Evolutionary conservation across 2,888 invertebrate genomes (phyloP), one percentile per base, ranked within the genome.

Genomic region (Cephalotes varians): DNA sequence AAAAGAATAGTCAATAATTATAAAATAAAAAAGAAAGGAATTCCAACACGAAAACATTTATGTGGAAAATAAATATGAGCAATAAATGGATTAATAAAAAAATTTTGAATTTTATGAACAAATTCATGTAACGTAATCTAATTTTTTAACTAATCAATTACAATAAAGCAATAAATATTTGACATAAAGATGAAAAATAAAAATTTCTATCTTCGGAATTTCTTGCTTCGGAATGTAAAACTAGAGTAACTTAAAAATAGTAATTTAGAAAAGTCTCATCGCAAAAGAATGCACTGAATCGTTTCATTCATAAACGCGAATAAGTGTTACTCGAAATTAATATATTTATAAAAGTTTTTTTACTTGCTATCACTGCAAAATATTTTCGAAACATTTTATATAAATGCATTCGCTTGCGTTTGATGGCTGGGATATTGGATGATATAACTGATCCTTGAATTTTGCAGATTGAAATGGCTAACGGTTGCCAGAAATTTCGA

Each of bases 401-500:
- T 82, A 79, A 54, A 81, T 81, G 85, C 74, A 83, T 81, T 83
- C 64, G 77, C 82, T 76, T 76, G 51, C 64, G 31, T 28, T 74
- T 81, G 69, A 31, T 69, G 74, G 51, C 25, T 54, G 77, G 69
- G 73, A 86, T 85, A 88, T 88, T 83, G 81, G 82, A 37, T 71
- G 84, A 83, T 82, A 79, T 77, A 64, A 83, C 83, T 86, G 83
- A 83, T 54, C 82, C 85, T 83, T 84, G 86, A 89, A 84, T 88
- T 83, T 85, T 83, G 65, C 83, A 85, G 82, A 86, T 90, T 88
- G 85, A 87, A 90, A 90, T 83, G 81, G 87, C 79, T 80, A 49
- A 83, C 72, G 74, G 74, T 77, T 85, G 85, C 71, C 89, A 80
- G 85, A 82, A 81, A 85, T 87, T 89, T 89, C 85, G 86, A 85